Percentiles rank a stretch among this genome's conserved stretches.
phyloP scores from a whole-genome alignment of 1,140 invertebrate species.

The Drosophila orosa region DNA sequence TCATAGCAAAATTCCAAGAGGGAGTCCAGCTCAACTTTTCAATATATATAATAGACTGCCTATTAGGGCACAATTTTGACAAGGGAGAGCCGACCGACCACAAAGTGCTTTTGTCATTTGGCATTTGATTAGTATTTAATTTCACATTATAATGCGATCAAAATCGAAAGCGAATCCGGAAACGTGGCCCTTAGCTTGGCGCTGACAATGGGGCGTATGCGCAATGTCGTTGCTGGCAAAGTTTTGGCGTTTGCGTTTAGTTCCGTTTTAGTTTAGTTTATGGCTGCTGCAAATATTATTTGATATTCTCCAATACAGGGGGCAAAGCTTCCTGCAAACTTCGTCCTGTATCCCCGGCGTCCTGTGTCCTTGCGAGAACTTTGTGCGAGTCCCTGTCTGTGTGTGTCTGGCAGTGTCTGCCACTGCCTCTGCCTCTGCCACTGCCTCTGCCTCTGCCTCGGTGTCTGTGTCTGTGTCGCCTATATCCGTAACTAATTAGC shows the following conservation, averaged over 20 bases:
- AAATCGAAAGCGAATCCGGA: slow-evolving; percentile 1
- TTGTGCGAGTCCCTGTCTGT: not conserved
- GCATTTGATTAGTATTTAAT: slow-evolving; percentile 54
- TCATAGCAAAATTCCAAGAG: not conserved
- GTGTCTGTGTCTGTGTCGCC: slow-evolving; percentile 42
- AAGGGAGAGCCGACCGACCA: slow-evolving; percentile 7
- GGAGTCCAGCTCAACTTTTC: slow-evolving; percentile 10
- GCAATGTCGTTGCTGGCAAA: slow-evolving; percentile 50
- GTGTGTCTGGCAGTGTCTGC: slow-evolving; percentile 20
- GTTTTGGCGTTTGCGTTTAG: slow-evolving; percentile 44
- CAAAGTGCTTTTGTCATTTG: slow-evolving; percentile 44
- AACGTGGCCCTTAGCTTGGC: not conserved
- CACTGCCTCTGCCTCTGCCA: not conserved
- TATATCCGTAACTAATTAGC: slow-evolving; percentile 80
- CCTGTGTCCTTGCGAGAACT: slow-evolving; percentile 6
- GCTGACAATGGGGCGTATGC: slow-evolving; percentile 61
- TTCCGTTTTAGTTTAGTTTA: slow-evolving; percentile 43
- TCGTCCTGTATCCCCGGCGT: slow-evolving; percentile 15
- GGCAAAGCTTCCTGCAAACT: slow-evolving; percentile 46
- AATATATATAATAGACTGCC: slow-evolving; percentile 18
- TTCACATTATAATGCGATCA: slow-evolving; percentile 40
- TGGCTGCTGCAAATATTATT: slow-evolving; percentile 60
- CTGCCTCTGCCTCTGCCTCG: not conserved
- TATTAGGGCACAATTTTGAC: slow-evolving; percentile 35
- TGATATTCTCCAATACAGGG: slow-evolving; percentile 48